Base-by-base conservation (phyloP, 2,888 invertebrate species). In the Drosophila peninsularis region DNA sequence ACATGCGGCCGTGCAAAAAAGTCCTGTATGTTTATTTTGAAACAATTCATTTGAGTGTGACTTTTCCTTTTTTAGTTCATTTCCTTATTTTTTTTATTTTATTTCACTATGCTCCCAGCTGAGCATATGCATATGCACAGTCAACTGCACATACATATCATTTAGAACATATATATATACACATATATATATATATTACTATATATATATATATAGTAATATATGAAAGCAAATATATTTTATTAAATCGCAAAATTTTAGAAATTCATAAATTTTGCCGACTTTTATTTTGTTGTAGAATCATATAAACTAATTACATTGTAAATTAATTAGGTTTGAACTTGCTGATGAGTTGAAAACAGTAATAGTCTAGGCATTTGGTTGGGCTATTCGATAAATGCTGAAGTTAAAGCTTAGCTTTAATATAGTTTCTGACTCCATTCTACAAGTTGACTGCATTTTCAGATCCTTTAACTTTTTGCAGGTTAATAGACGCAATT, bases 1-100 rank as follows among this genome's bases (percentile, higher is more conserved):
- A 56, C 58, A 56, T 67, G 66, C 65, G 65, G 32, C n/a, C 39
- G 39, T 39, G 39, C 27, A 14, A 53, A 39, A 39, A 53, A 30
- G 39, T 19, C 19, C 5, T 17, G 7, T 27, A 37, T 39, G 27
- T 39, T 39, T 53, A 39, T 53, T 53, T 27, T 14, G 6, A 53
- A 53, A 53, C 37, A 27, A 30, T 30, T 53, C 5, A 14, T 19
- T 41, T 54, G 17, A 53, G 14, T 30, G 19, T 9, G 9, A 27
- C 5, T 19, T 19, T 34, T 50, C 13, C 7, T 30, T 6, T 30
- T 30, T 30, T 30, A 3, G 1, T 27, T 27, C 5, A 6, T 27
- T 27, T 27, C 6, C 27, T 21, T 5, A 21, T 14, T 21, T 10
- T 49, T 45, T 45, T 9, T 1, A 42, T 5, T 42, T 19, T 21